Conservation (phyloP, 2,113 vertebrate genomes). For the Psittacula cyanocephala region DNA sequence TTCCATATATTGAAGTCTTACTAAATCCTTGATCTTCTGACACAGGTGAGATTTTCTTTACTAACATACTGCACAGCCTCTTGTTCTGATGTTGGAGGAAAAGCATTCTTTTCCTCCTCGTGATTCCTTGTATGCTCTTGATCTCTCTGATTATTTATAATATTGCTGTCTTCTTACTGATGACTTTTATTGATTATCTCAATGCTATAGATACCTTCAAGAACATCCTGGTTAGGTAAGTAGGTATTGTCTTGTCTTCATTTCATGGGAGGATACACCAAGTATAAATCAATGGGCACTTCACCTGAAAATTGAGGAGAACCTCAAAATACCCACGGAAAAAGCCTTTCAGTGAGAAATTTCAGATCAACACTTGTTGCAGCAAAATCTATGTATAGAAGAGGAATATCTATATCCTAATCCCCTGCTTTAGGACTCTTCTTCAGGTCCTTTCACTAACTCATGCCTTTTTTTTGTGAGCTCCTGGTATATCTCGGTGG, state of each 20-base stretch:
- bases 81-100: not conserved
- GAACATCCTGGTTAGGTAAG: conserved; percentile 60
- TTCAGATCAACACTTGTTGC: not conserved
- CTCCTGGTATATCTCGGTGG: not conserved
- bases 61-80: not conserved
- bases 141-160: conserved; percentile 17
- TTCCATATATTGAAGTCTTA: conserved; percentile 14
- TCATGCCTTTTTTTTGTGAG: not conserved
- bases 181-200: conserved; percentile 37
- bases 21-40: conserved; percentile 23
- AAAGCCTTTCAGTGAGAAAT: not conserved
- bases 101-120: not conserved
- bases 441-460: not conserved
- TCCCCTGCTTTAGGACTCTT: not conserved
- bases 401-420: not conserved
- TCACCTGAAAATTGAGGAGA: not conserved
- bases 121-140: conserved; percentile 10
- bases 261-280: not conserved
- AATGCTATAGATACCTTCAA: conserved; percentile 40
- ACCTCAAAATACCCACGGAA: not conserved
- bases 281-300: not conserved
- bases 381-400: not conserved
- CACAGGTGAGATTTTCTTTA: conserved; percentile 45
- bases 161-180: conserved; percentile 41
- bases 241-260: conserved; percentile 16